Evolutionary conservation across 2,113 vertebrate genomes (phyloP), one percentile per base, ranked within the genome.

Genomic region (Entomyzon cyanotis): DNA sequence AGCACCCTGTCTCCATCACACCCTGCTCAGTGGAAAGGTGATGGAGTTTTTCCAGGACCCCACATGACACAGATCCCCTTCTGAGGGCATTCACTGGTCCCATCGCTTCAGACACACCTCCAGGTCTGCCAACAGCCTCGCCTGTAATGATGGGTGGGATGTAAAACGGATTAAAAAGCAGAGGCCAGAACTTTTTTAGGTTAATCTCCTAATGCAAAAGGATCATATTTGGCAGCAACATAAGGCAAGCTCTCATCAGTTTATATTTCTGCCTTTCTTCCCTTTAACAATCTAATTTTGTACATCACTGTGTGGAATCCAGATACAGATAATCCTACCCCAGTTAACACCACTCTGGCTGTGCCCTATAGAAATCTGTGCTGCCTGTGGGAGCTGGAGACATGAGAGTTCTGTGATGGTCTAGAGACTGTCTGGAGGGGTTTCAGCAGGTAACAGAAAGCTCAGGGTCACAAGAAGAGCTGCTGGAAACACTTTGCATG

Each of bases 191-290:
- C 41, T 84, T 49, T 76, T 92, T 77, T 53, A 78, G 22, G 63
- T 76, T 90, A 74, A 95, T 86, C 94, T 96, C 68, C 80, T 92
- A 80, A 74, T 84, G 88, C 85, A 81, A 58, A 86, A 80, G 88
- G 90, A 86, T 88, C 18, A 1, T 50, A 35, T 83, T 93, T 95
- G 95, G 88, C 88, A 95, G 85, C 46, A 53, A 28, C 70, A 17
- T 18, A 73, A 93, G 88, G 67, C 65, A 75, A 95, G 55, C 21
- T 74, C 85, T 96, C 90, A 74, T 70, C 71, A 30, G 75, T 65
- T 91, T 88, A 5, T 77, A 67, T 80, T 90, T 83, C 94, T 95
- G 83, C 47, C 55, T 82, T 92, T 91, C 84, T 94, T 95, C 60
- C 56, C 42, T 87, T 83, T 85, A 90, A 73, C 75, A 46, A 39